Percentiles rank a stretch among this genome's conserved stretches.
phyloP scores from a whole-genome alignment of 2,113 vertebrate species.

The Pseudorectes ferrugineus region DNA sequence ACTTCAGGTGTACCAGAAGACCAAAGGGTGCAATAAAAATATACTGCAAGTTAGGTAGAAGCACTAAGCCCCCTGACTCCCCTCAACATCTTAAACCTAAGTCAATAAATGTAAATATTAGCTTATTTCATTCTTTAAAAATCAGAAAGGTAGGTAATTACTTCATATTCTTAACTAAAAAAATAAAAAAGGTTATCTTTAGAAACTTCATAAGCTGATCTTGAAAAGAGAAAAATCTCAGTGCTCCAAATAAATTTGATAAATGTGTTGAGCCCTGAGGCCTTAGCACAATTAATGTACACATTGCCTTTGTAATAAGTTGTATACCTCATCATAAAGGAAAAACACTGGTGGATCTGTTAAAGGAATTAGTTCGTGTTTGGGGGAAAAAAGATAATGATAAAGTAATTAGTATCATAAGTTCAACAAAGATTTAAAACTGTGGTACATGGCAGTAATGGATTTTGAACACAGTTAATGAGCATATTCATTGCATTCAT shows the following conservation, averaged over 20 bases:
- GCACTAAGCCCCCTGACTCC: neutral
- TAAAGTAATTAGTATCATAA: slow-evolving; percentile 22
- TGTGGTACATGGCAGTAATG: neutral
- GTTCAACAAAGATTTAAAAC: slow-evolving; percentile 35
- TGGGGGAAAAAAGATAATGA: neutral
- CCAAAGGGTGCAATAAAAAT: neutral
- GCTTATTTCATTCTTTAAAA: neutral
- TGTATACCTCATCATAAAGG: neutral
- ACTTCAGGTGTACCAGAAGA: neutral
- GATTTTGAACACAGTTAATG: slow-evolving; percentile 32
- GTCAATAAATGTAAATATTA: neutral
- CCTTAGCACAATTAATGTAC: neutral
- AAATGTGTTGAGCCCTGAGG: neutral
- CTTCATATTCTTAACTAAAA: neutral
- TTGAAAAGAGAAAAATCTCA: neutral
- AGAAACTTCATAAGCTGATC: neutral
- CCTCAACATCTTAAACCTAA: neutral
- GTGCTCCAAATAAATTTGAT: neutral
- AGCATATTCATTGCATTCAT: slow-evolving; percentile 32
- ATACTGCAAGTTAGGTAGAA: neutral
- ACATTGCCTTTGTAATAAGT: neutral
- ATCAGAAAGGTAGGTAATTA: neutral
- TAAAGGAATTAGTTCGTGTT: neutral
- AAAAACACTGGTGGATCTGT: neutral
- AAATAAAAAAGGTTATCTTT: neutral